Base-by-base conservation (phyloP, 2,113 vertebrate species). In the Pseudolaguvia tuberculata region DNA sequence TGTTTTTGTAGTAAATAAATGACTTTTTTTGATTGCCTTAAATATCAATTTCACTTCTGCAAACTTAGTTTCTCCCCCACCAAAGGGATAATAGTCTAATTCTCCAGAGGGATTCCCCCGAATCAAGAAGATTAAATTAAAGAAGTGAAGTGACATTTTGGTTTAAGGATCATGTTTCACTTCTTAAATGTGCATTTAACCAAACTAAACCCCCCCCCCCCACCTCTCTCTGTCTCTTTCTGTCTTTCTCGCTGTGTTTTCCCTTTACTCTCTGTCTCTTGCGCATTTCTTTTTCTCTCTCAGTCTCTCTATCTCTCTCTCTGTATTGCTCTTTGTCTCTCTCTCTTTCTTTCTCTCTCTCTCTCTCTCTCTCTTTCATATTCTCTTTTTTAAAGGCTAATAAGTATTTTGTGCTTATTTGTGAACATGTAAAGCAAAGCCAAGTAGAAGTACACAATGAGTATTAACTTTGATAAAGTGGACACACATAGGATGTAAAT, bases 81-180 rank as follows among this genome's bases (percentile, higher is more conserved):
- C 42, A 23, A 45, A 53, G 9, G 55, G 15, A 59, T 67, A n/a
- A 13, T 67, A 39, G 15, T 67, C 45, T 35, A 21, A 76, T 50
- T 67, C 45, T 47, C 63, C 63, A 0, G 12, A 53, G 75, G 75
- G 75, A 70, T 63, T 77, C 57, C 57, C 75, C 75, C 53, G 25
- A 45, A 11, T 45, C 50, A 69, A 59, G 27, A 58, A 14, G 23
- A 68, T 48, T 67, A 57, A 23, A 47, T 57, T 27, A 29, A 69
- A 27, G 14, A 18, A 62, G 17, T 20, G 14, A 51, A 55, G 11
- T 62, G 67, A 68, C 57, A 70, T 71, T 71, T 77, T 47, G n/a
- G 25, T 29, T 27, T 3, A 5, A 31, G 35, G 18, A 42, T 47
- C 21, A 18, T 63, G 23, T 70, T 61, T 61, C 75, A 70, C 57